Conservation (phyloP, 1,140 invertebrate genomes). For the Calliopsis andreniformis region DNA sequence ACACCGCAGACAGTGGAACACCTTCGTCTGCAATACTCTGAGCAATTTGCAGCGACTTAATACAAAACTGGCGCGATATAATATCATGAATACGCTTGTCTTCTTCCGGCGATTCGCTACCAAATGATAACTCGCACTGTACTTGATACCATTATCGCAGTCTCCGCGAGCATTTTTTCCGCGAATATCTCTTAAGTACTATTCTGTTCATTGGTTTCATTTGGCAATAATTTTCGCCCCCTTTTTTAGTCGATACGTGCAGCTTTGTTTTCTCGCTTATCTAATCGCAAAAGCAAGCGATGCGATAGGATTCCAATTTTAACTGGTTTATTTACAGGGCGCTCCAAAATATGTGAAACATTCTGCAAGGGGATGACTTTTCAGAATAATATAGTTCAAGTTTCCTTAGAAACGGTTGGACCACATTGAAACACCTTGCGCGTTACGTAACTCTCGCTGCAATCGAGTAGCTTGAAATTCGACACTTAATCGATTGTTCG, state of each 20-base stretch:
- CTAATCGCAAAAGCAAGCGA: background rate
- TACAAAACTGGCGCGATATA: background rate
- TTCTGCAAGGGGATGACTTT: too few species aligned
- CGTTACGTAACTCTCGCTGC: background rate
- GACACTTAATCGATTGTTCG: background rate
- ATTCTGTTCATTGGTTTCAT: background rate
- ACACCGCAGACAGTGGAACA: too few species aligned
- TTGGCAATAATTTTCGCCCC: conserved; percentile 5
- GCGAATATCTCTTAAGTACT: background rate
- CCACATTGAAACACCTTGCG: background rate
- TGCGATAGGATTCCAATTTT: conserved; percentile 31
- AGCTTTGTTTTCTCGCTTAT: background rate
- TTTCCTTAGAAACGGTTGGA: too few species aligned
- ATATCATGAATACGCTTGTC: background rate
- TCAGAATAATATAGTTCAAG: too few species aligned
- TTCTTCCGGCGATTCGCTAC: background rate
- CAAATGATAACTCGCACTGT: conserved; percentile 28
- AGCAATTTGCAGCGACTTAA: too few species aligned
- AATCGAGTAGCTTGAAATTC: conserved; percentile 7
- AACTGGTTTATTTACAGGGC: background rate
- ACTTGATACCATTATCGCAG: conserved; percentile 56
- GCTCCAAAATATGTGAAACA: background rate
- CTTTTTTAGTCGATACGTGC: background rate
- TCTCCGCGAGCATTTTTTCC: conserved; percentile 15
- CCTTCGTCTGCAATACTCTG: too few species aligned